These are phyloP conservation scores for Gila robusta DNA, from an alignment of 2,797 vertebrate genomes.

Conservation along the genomic window DNA sequence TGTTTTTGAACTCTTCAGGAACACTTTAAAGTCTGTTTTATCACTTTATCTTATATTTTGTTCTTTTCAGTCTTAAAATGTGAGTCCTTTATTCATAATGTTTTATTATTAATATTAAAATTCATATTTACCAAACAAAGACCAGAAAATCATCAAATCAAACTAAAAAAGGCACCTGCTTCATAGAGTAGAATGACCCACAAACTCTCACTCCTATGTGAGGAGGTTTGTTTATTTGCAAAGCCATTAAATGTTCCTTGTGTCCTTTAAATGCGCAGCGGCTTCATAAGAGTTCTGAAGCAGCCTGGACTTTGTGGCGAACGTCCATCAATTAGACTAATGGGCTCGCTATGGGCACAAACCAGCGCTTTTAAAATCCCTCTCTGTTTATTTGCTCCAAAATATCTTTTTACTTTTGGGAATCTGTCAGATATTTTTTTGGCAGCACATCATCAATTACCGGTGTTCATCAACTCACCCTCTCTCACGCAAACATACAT, in stretches of 20 bases:
- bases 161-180: background rate
- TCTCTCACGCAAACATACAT: conserved; percentile 16
- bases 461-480: conserved; percentile 1
- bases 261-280: background rate
- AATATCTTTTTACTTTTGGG: conserved; percentile 70
- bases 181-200: background rate
- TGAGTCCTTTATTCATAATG: background rate
- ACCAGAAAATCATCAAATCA: background rate
- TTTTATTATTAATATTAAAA: background rate
- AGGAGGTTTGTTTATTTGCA: background rate
- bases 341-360: conserved; percentile 52
- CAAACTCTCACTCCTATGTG: background rate
- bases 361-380: conserved; percentile 50
- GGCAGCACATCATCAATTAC: conserved; percentile 41
- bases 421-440: conserved; percentile 56
- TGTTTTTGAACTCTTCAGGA: background rate
- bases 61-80: background rate
- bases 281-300: background rate
- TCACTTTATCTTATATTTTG: background rate
- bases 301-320: conserved; percentile 39
- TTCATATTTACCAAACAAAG: background rate
- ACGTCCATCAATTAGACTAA: conserved; percentile 73
- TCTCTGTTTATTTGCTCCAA: conserved; percentile 65
- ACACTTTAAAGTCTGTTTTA: background rate
- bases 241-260: background rate